Percentiles rank a stretch among this genome's conserved stretches.
Conservation (phyloP, 2,113 vertebrate species). For the Ifrita kowaldi region DNA sequence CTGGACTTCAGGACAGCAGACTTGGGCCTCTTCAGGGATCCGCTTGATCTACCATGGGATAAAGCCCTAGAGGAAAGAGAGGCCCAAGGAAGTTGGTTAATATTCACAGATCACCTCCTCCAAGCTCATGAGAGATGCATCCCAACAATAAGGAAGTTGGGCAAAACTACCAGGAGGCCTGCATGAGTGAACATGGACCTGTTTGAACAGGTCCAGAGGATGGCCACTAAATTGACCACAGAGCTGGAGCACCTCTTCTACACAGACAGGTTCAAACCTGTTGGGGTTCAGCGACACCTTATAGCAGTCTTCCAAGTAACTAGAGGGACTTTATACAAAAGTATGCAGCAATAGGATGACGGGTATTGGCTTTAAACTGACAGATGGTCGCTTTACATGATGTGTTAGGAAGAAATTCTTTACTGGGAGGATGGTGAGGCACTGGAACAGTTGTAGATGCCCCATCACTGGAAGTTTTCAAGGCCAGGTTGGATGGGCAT, state of each 20-base stretch:
- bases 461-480: background rate
- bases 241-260: background rate
- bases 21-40: background rate
- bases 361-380: background rate
- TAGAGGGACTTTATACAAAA: background rate
- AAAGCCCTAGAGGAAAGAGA: background rate
- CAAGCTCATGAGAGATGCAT: background rate
- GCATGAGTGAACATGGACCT: background rate
- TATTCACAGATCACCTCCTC: background rate
- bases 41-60: background rate
- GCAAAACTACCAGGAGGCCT: background rate
- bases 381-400: background rate
- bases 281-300: background rate
- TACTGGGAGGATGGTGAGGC: background rate
- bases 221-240: background rate
- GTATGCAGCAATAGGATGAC: rapidly evolving
- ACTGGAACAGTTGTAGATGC: background rate
- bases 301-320: background rate
- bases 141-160: background rate
- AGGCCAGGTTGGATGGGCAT: background rate
- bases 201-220: background rate
- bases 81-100: background rate
- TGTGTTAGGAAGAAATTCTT: background rate
- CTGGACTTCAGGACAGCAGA: background rate
- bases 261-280: background rate